Evolutionary conservation across 2,888 invertebrate genomes (phyloP).

Genomic region (Cyaniris semiargus): DNA sequence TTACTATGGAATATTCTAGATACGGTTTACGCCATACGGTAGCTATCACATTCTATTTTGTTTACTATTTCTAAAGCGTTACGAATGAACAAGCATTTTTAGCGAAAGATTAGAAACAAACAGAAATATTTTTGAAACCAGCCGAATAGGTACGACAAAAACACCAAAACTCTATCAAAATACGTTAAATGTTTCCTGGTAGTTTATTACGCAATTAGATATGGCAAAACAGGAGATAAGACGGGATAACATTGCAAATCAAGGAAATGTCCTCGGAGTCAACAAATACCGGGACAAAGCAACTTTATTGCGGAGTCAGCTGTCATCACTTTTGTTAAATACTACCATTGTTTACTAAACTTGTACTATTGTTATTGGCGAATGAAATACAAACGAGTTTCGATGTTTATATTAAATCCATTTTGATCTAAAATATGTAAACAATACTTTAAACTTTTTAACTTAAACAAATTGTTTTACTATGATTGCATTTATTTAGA

Average conservation of each 20-base stretch:
- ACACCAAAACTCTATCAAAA: not conserved
- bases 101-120: too few species aligned
- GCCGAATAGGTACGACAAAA: too few species aligned
- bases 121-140: too few species aligned
- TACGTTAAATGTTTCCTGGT: not conserved
- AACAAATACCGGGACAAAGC: constrained; percentile 6
- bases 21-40: not conserved
- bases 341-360: not conserved
- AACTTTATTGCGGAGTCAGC: not conserved
- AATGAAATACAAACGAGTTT: not conserved
- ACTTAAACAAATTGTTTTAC: too few species aligned
- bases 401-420: not conserved
- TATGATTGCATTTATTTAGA: too few species aligned
- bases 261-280: constrained; percentile 22
- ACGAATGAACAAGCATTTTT: too few species aligned
- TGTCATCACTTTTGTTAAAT: not conserved
- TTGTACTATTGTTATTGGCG: not conserved
- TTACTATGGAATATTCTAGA: not conserved
- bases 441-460: too few species aligned
- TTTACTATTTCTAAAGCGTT: not conserved
- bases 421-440: too few species aligned
- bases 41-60: not conserved
- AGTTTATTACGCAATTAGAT: not conserved
- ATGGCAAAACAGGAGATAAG: constrained; percentile 7
- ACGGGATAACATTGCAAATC: constrained; percentile 20